Evolutionary conservation across 2,888 invertebrate genomes (phyloP), one percentile per base, ranked within the genome.

Genomic region (Keiferia lycopersicella): DNA sequence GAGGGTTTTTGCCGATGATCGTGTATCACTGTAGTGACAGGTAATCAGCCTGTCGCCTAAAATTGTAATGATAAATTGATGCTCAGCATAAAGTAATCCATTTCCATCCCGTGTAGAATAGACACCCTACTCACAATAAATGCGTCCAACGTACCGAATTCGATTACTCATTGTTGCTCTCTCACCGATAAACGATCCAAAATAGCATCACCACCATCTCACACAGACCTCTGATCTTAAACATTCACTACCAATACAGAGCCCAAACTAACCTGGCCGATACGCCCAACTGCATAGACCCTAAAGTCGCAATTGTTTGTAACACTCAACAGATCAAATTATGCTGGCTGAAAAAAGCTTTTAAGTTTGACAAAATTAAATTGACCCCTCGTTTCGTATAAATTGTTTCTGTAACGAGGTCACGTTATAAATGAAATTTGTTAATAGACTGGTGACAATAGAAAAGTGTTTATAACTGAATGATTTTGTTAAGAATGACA

Each of bases 131-230:
- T 22, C 45, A 34, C 67, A 67, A 60, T 68, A 72, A 66, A 71
- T 68, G 69, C 70, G 74, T 73, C 73, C 76, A 76, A 76, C 81
- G 76, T 77, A 75, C 78, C 79, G 82, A 86, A 84, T 83, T 84
- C 80, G 85, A 87, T 86, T 83, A 73, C 70, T 70, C 78, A 84
- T 86, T 85, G 84, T 83, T 73, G 74, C 62, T 77, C 77, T 81
- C 59, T 18, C 53, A 18, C 41, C 34, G 56, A 26, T 59, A 41
- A 59, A 58, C 58, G 61, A 26, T 39, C 53, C 61, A 58, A 67
- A 72, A 71, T 68, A 68, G 73, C 70, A 72, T 77, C 74, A 56
- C 20, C 18, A 18, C 82, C 75, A 79, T 67, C 68, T 66, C 65
- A 67, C 66, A 2, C 18, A 71, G 78, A 77, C 68, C 79, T 69